Base-by-base conservation (phyloP, 2,888 invertebrate genomes). In the Netelia virgata region DNA sequence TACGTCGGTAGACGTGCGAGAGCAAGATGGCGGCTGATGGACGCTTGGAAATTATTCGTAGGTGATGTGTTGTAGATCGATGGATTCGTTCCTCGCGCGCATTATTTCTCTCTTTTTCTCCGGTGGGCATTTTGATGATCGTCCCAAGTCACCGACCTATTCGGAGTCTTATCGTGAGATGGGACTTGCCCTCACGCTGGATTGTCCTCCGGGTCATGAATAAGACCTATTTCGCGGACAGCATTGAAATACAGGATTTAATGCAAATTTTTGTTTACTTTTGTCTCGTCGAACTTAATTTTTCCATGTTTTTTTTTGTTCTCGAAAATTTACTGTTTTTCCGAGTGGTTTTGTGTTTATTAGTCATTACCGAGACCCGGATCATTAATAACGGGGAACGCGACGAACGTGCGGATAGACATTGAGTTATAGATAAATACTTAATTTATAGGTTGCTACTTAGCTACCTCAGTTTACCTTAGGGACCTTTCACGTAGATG, bases 181-280 rank as follows among this genome's bases (percentile, higher is more conserved):
- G 28, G 28, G 64, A 36, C 50, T 75, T 64, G 55, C 50, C 14
- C 78, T 79, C 82, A 75, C 66, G n/a, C n/a, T n/a, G n/a, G n/a
- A 79, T 79, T 70, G 55, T 70, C 70, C 36, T n/a, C 16, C 55
- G 18, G 18, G 70, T 1, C 57, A 57, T 57, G 57, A 28, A 57
- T 70, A 10, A 57, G 70, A 57, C 41, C 55, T 57, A 41, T 41
- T 68, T 57, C 6, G 18, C 10, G 41, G 18, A 53, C n/a, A 57
- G 14, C 18, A 2, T 43, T 36, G 18, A 70, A 41, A 28, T 55
- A 70, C 57, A 57, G 41, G 6, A 36, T 1, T 36, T 36, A 6
- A 36, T 36, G 6, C 36, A 36, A 36, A 36, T 36, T 5, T 6
- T 36, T 5, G 28, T 28, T 36, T 36, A n/a, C n/a, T 6, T 36